Conservation (phyloP, 2,113 vertebrate genomes). For the Saguinus midas region DNA sequence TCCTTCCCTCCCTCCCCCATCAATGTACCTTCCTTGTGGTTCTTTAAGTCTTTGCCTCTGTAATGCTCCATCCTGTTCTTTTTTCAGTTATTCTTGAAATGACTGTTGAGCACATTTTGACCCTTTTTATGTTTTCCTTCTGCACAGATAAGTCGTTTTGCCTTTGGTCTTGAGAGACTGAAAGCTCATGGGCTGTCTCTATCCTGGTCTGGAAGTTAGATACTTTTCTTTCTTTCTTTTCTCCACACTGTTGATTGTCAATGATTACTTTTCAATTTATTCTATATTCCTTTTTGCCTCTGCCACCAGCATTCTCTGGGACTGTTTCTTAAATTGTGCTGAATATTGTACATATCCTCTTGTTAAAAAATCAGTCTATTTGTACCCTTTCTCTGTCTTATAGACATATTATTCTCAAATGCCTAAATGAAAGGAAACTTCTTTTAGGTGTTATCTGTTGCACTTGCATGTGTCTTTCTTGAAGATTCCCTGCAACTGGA, state of each 20-base stretch:
- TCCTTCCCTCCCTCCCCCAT: neutral
- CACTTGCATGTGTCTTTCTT: neutral
- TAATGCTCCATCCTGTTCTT: neutral
- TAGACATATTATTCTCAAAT: neutral
- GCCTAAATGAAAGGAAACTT: neutral
- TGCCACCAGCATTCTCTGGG: neutral
- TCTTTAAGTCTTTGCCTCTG: neutral
- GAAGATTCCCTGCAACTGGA: neutral
- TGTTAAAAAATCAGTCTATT: conserved; percentile 2
- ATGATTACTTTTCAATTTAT: neutral
- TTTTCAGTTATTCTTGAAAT: neutral
- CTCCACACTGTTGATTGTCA: neutral
- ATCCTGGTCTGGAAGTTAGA: neutral
- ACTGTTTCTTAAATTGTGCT: neutral
- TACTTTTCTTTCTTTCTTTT: neutral
- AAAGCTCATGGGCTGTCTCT: neutral
- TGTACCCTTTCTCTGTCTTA: neutral
- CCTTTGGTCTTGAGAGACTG: neutral
- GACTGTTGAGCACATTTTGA: neutral
- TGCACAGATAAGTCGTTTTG: neutral
- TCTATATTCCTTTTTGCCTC: neutral
- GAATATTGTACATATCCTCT: neutral
- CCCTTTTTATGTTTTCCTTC: neutral
- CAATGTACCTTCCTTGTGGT: neutral
- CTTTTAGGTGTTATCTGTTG: neutral